Base-by-base conservation (phyloP, 1,140 invertebrate genomes). In the Kradibia gibbosae region DNA sequence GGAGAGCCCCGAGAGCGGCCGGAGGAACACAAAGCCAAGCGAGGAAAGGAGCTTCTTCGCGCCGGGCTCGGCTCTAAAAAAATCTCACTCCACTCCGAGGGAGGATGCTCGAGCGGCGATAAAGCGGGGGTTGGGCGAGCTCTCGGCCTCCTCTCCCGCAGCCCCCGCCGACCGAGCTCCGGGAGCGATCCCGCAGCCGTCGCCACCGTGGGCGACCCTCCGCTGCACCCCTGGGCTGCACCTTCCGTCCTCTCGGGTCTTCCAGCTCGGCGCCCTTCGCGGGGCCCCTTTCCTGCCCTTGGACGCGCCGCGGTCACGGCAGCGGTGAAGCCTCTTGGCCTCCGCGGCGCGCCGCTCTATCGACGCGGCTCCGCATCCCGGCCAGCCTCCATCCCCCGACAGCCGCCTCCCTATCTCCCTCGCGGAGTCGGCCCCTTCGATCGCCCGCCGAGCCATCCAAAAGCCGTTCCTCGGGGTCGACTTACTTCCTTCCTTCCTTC, bases 321-420 rank as follows among this genome's bases (percentile, higher is more conserved):
- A 83, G 90, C 86, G 89, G 90, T 91, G 90, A 91, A 89, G 90
- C 90, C 90, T 90, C 90, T 91, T 91, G 90, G 90, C 89, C 90
- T 90, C 90, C 88, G 90, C 86, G 90, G 90, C 90, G 89, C 90
- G 90, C 90, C 90, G 90, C 90, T 91, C 90, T 91, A 91, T 91
- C 90, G 90, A 91, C 90, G 90, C 88, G 75, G 36, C 48, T 87
- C 86, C 88, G 42, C 55, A 25, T 57, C 75, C 36, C 77, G 42
- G 82, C 75, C 76, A 78, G 76, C 65, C 60, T 65, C 45, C 39
- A 76, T 42, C 73, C 82, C 60, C 81, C 79, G 78, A 39, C 76
- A 78, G 78, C 81, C 81, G 60, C 82, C 70, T 55, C 65, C 65
- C 71, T 81, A 82, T 78, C 53, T 76, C 62, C 28, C 83, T 83